These are phyloP conservation scores for Torymus tubicola DNA, from an alignment of 2,888 invertebrate genomes.

Conservation along the genomic window DNA sequence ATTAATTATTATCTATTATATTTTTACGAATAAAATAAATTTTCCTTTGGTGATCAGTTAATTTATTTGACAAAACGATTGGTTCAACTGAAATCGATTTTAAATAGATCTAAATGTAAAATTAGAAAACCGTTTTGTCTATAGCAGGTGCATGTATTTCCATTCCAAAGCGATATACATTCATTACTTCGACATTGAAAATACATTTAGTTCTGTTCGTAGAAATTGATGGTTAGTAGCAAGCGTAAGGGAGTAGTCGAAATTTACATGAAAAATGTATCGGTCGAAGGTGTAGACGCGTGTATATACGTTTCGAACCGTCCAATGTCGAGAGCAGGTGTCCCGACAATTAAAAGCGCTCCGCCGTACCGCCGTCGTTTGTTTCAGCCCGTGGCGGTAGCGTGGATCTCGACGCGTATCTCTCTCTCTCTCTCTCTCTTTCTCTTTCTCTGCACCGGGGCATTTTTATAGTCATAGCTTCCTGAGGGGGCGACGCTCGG, in stretches of 20 bases:
- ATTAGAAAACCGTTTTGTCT: background rate
- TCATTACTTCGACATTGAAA: no score
- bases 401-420: slow-evolving; percentile 58
- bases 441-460: slow-evolving; percentile 40
- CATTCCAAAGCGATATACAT: no score
- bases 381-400: slow-evolving; percentile 64
- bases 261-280: slow-evolving; percentile 45
- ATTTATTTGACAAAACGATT: no score
- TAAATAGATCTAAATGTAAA: background rate
- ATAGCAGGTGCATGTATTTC: background rate
- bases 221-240: background rate
- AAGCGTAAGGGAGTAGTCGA: background rate
- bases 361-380: slow-evolving; percentile 65
- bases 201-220: no score
- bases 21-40: no score
- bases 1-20: no score
- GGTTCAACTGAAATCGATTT: no score
- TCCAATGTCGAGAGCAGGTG: slow-evolving; percentile 66
- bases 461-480: slow-evolving; percentile 68
- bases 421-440: slow-evolving; percentile 2
- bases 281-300: slow-evolving; percentile 1
- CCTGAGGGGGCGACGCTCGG: slow-evolving; percentile 59
- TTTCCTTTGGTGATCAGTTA: no score
- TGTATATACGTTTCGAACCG: slow-evolving; percentile 3
- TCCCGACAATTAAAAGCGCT: slow-evolving; percentile 70